Percentiles rank a stretch among this genome's conserved stretches.
These are phyloP conservation scores for Bos indicus DNA, from an alignment of 2,113 vertebrate species.

Conservation along the genomic window DNA sequence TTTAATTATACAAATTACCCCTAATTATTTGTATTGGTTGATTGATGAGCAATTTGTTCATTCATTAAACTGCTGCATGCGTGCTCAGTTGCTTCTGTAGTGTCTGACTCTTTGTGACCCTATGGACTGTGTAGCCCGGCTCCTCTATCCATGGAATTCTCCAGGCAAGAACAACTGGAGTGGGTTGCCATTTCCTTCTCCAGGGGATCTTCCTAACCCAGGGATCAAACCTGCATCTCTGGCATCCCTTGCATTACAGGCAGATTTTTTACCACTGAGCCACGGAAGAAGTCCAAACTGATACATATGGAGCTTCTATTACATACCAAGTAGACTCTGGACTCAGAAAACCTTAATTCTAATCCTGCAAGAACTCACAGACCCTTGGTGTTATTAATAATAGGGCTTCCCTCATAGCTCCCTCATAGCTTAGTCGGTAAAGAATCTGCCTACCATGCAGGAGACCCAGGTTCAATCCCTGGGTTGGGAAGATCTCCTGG, in stretches of 20 bases:
- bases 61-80: neutral
- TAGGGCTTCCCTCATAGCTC: neutral
- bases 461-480: neutral
- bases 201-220: neutral
- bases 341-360: neutral
- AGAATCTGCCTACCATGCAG: neutral
- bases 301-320: neutral
- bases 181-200: neutral
- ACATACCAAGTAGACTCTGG: neutral
- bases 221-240: neutral
- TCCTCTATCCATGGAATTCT: neutral
- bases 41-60: neutral
- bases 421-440: neutral
- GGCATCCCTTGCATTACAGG: neutral
- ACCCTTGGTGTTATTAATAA: neutral
- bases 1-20: neutral
- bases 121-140: neutral
- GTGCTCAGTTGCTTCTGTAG: neutral
- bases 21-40: neutral
- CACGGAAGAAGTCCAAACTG: neutral
- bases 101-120: rapidly evolving
- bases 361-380: neutral
- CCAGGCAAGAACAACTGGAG: neutral
- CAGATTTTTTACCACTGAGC: neutral
- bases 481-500: neutral